Evolutionary conservation across 2,888 invertebrate genomes (phyloP).

Genomic region (Tetropium fuscum): DNA sequence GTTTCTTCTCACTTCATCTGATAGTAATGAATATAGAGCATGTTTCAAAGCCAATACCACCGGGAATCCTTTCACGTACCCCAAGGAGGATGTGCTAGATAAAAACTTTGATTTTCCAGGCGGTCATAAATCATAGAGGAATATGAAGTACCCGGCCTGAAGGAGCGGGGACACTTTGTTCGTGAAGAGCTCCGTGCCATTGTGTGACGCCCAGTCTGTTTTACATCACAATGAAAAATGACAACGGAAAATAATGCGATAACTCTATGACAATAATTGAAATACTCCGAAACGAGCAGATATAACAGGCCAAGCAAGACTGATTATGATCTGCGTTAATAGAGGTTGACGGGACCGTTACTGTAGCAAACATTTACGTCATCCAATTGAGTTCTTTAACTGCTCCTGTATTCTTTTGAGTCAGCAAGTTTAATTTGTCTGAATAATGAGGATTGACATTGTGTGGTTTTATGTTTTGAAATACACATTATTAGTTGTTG

Average conservation of each 20-base stretch:
- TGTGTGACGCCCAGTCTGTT: conserved; percentile 10
- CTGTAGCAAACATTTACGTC: too few species aligned
- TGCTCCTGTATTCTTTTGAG: too few species aligned
- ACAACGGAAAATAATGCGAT: conserved; percentile 15
- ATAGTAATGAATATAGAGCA: neutral
- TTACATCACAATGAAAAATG: conserved; percentile 25
- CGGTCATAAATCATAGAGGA: conserved; percentile 15
- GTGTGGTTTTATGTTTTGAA: too few species aligned
- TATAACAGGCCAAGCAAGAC: conserved; percentile 9
- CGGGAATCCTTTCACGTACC: neutral
- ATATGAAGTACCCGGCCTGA: conserved; percentile 17
- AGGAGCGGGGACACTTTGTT: conserved; percentile 1
- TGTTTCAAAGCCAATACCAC: neutral
- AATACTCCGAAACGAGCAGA: conserved; percentile 14
- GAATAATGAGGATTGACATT: too few species aligned
- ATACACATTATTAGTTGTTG: too few species aligned
- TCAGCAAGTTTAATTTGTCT: too few species aligned
- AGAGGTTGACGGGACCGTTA: conserved; percentile 11
- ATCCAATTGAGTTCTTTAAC: too few species aligned
- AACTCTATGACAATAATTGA: conserved; percentile 18
- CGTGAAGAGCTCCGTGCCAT: conserved; percentile 7
- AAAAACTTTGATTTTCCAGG: conserved; percentile 21
- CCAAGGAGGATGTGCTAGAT: conserved; percentile 4
- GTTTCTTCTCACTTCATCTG: too few species aligned
- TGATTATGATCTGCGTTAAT: conserved; percentile 14